Conservation (phyloP, 2,113 vertebrate genomes). For the Ptilonorhynchus violaceus region DNA sequence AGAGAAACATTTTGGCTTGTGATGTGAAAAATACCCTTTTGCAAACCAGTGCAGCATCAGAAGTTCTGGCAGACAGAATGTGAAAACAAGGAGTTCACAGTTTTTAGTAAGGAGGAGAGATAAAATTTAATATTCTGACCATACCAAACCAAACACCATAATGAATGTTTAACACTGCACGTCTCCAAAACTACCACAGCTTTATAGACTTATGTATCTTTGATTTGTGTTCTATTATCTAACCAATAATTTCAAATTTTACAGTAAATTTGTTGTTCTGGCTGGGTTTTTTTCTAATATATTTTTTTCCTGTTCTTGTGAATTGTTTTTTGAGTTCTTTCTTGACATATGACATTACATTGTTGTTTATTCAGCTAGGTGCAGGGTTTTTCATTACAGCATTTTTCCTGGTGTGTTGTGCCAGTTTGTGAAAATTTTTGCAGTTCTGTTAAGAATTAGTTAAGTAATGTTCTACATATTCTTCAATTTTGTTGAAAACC, state of each 20-base stretch:
- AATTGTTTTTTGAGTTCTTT: neutral
- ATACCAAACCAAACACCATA: neutral
- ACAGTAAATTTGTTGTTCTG: neutral
- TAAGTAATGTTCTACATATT: neutral
- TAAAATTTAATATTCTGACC: neutral
- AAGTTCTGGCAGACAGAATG: neutral
- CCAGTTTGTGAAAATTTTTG: neutral
- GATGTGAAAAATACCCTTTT: neutral
- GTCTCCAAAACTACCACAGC: neutral
- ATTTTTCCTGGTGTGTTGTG: neutral
- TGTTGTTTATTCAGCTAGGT: neutral
- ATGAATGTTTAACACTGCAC: neutral
- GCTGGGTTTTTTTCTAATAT: neutral
- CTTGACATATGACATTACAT: neutral
- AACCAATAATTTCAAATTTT: neutral
- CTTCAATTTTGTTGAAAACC: neutral
- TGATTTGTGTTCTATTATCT: neutral
- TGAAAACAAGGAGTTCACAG: neutral
- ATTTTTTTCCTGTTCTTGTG: neutral
- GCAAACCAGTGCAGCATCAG: neutral
- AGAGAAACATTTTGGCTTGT: slow-evolving; percentile 4
- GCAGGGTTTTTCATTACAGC: neutral
- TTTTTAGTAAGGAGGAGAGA: neutral
- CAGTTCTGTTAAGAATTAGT: neutral
- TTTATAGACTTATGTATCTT: neutral